Percentiles rank a stretch among this genome's conserved stretches.
Evolutionary conservation across 2,113 vertebrate genomes (phyloP).

Genomic region (Erythrolamprus reginae): DNA sequence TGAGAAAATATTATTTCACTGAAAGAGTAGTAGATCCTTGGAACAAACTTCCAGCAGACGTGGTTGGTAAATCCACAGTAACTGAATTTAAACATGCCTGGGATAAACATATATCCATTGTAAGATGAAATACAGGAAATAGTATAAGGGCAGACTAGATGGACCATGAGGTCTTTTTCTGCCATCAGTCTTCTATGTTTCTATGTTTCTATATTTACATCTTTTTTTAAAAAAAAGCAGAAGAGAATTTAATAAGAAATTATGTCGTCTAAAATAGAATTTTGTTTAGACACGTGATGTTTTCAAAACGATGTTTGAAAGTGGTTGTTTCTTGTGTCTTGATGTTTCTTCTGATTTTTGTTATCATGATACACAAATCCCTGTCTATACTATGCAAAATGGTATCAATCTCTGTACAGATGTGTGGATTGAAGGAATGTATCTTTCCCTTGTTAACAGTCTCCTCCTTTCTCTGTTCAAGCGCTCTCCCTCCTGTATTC

Average conservation of each 20-base stretch:
- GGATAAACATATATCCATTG: too few species aligned
- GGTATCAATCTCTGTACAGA: neutral
- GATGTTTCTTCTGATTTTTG: conserved; percentile 17
- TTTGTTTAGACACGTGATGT: neutral
- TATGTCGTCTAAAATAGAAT: neutral
- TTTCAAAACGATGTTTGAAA: neutral
- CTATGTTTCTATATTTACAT: too few species aligned
- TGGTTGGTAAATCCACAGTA: too few species aligned
- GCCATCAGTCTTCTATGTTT: too few species aligned
- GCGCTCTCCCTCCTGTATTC: conserved; percentile 91
- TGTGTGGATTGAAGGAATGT: conserved; percentile 23
- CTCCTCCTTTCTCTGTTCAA: conserved; percentile 84
- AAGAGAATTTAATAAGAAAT: neutral
- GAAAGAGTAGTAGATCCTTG: too few species aligned
- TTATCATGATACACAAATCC: conserved; percentile 6
- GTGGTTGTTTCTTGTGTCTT: neutral
- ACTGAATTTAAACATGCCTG: too few species aligned
- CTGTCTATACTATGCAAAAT: conserved; percentile 20
- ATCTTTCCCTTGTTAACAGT: conserved; percentile 66
- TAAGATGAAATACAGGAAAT: too few species aligned
- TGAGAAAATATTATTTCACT: too few species aligned
- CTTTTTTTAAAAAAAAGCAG: neutral
- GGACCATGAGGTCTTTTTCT: too few species aligned
- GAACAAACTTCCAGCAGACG: too few species aligned
- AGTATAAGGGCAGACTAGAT: too few species aligned